These are phyloP conservation scores for Boleophthalmus pectinirostris DNA, from an alignment of 2,113 vertebrate genomes.

Conservation along the genomic window DNA sequence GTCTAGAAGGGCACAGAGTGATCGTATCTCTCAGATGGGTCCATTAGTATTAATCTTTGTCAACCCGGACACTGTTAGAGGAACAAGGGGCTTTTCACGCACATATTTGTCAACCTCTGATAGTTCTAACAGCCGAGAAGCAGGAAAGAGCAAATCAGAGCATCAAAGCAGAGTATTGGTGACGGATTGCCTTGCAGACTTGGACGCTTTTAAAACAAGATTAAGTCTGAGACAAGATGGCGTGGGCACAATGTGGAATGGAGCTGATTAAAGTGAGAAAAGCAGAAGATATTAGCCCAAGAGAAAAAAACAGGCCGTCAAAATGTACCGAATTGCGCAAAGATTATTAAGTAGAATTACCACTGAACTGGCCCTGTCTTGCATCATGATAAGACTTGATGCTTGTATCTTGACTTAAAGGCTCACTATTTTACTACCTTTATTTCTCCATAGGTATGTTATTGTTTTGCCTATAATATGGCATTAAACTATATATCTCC, in stretches of 20 bases:
- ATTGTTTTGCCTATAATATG: neutral
- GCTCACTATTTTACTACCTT: no score
- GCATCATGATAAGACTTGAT: no score
- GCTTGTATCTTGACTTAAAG: no score
- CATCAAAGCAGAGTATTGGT: conserved; percentile 12
- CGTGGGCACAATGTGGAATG: neutral
- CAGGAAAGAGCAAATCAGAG: conserved; percentile 35
- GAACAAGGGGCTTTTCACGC: neutral
- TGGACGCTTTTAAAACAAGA: conserved; percentile 30
- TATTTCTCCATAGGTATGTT: no score
- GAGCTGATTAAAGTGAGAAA: neutral
- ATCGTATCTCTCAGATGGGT: neutral
- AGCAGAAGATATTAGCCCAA: neutral
- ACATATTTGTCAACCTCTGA: conserved; percentile 15
- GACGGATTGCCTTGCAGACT: conserved; percentile 23
- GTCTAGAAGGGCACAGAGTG: neutral
- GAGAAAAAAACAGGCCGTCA: neutral
- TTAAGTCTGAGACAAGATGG: conserved; percentile 9
- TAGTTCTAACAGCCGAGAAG: conserved; percentile 7
- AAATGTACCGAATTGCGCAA: neutral
- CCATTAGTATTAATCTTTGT: conserved; percentile 8
- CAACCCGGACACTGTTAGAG: conserved; percentile 2
- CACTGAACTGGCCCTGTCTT: no score
- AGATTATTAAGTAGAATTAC: no score
- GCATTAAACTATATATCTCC: neutral